phyloP scores from a whole-genome alignment of 2,797 vertebrate species.

The Lacerta agilis region DNA sequence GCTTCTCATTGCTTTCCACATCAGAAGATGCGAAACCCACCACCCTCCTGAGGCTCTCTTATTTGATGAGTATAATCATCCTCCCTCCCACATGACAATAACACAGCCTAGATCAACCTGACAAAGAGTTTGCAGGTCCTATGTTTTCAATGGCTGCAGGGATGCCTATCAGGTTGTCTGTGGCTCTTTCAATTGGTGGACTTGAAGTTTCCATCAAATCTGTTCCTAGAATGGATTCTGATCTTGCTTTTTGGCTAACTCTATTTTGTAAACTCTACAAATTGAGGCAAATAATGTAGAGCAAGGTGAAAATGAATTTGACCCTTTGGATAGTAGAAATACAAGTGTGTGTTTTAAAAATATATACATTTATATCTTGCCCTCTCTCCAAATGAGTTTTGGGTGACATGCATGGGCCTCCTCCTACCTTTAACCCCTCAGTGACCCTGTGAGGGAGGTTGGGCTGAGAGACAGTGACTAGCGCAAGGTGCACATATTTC shows the following conservation, averaged over 20 bases:
- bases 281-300: neutral
- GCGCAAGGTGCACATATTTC: slow-evolving; percentile 26
- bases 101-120: neutral
- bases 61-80: neutral
- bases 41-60: slow-evolving; percentile 15
- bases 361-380: neutral
- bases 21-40: slow-evolving; percentile 42
- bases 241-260: slow-evolving; percentile 43
- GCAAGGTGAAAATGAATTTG: slow-evolving; percentile 28
- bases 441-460: neutral
- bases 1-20: slow-evolving; percentile 30
- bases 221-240: slow-evolving; percentile 17
- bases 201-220: neutral
- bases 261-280: neutral
- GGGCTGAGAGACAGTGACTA: neutral
- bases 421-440: neutral
- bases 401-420: neutral
- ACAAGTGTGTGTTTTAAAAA: slow-evolving; percentile 17
- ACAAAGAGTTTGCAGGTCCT: neutral
- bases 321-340: slow-evolving; percentile 44
- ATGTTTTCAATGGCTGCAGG: neutral
- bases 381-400: neutral
- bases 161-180: neutral
- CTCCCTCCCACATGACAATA: slow-evolving; percentile 16
- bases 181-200: neutral